These are phyloP conservation scores for Pachycephala philippinensis DNA, from an alignment of 2,113 vertebrate genomes.

Conservation along the genomic window DNA sequence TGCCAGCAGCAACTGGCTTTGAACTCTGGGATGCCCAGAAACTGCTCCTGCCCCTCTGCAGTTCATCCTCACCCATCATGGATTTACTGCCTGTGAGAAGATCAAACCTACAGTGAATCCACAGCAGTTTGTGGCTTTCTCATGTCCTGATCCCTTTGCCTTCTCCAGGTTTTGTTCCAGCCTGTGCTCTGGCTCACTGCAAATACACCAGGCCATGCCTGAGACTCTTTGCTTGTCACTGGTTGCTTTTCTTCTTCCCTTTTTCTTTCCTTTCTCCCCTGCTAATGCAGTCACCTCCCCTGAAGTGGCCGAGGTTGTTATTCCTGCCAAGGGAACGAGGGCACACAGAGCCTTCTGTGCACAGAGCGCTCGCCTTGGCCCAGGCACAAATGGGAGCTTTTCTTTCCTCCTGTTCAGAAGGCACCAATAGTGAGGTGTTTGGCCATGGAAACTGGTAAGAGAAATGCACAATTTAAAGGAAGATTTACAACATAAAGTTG, in stretches of 20 bases:
- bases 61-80: neutral
- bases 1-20: neutral
- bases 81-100: neutral
- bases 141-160: neutral
- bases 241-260: neutral
- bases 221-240: neutral
- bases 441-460: neutral
- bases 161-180: neutral
- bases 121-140: neutral
- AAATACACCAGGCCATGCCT: neutral
- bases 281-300: neutral
- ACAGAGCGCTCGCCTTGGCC: neutral
- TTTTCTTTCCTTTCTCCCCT: too few species aligned
- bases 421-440: neutral
- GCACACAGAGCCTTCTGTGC: conserved; percentile 44
- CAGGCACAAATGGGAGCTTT: neutral
- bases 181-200: neutral
- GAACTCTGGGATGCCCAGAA: neutral
- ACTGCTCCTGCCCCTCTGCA: neutral
- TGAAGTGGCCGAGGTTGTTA: neutral
- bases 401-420: neutral
- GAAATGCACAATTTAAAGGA: neutral
- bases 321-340: conserved; percentile 15
- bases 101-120: rapidly evolving
- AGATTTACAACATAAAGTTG: neutral